A percentile compares a stretch with the other conserved stretches of the same genome.
Conservation (phyloP, 2,797 vertebrate species). For the Phataginus tetradactyla region DNA sequence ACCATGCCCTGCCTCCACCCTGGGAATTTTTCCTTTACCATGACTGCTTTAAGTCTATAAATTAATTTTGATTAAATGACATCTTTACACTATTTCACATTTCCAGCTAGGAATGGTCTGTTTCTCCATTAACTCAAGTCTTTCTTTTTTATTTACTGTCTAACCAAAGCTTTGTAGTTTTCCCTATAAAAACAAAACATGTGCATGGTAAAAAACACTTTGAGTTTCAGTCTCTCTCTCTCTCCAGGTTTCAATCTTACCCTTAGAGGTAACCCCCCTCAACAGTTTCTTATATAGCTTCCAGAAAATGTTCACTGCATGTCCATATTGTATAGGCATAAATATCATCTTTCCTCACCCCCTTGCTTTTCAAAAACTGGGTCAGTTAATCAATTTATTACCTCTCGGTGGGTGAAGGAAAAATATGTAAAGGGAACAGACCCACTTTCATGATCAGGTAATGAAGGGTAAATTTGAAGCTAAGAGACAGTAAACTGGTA, state of each 20-base stretch:
- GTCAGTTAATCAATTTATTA: background rate
- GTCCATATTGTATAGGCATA: background rate
- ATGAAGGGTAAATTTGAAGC: background rate
- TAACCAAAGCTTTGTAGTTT: conserved; percentile 50
- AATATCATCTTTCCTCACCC: background rate
- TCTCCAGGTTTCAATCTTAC: background rate
- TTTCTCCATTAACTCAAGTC: conserved; percentile 23
- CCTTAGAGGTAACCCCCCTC: background rate
- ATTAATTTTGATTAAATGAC: conserved; percentile 65
- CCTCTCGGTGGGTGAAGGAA: background rate
- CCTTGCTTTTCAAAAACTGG: background rate
- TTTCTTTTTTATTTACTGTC: background rate
- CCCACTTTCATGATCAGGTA: background rate
- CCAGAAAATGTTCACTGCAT: background rate
- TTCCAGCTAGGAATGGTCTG: conserved; percentile 49
- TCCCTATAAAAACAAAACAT: conserved; percentile 35
- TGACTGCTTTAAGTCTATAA: conserved; percentile 66
- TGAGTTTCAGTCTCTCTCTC: background rate
- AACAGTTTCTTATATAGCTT: background rate
- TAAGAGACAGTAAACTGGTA: background rate
- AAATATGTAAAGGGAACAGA: conserved; percentile 27
- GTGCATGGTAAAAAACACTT: background rate
- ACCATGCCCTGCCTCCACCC: conserved; percentile 24
- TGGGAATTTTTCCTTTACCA: background rate
- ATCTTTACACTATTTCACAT: conserved; percentile 67